phyloP scores from a whole-genome alignment of 2,113 vertebrate genomes.

The Anser brachyrhynchus region DNA sequence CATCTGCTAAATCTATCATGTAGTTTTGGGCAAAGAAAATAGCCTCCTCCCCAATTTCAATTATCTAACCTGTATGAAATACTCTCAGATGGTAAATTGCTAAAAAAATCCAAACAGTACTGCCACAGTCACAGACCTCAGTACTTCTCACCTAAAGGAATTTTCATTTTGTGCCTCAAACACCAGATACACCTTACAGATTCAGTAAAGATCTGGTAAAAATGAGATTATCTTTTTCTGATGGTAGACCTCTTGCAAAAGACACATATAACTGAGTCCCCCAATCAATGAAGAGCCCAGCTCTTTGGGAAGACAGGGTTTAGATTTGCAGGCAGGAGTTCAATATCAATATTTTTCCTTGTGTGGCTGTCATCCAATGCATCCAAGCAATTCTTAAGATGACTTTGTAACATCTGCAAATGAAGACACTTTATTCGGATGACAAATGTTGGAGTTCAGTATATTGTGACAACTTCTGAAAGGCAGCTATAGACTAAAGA shows the following conservation, averaged over 20 bases:
- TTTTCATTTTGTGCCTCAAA: not conserved
- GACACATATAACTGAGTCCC: not conserved
- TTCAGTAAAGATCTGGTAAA: not conserved
- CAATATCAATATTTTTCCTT: not conserved
- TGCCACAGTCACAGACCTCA: not conserved
- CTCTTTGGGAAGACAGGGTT: not conserved
- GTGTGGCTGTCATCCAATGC: not conserved
- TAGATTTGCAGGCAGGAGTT: not conserved
- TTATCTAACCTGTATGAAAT: not conserved
- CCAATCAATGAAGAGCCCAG: not conserved
- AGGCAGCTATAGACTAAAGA: not conserved
- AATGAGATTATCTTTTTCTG: not conserved
- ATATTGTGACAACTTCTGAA: not conserved
- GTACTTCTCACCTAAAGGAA: not conserved
- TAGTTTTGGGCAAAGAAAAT: not conserved
- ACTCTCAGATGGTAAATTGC: not conserved
- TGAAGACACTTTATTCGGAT: not conserved
- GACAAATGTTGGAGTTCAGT: not conserved
- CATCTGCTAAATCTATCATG: not conserved
- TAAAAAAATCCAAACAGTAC: not conserved
- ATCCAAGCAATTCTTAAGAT: not conserved
- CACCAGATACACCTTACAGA: not conserved
- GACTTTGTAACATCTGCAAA: not conserved
- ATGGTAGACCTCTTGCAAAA: not conserved
- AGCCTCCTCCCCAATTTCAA: fast-evolving